Evolutionary conservation across 2,888 invertebrate species (phyloP).

Genomic region (Sinelater perroti): DNA sequence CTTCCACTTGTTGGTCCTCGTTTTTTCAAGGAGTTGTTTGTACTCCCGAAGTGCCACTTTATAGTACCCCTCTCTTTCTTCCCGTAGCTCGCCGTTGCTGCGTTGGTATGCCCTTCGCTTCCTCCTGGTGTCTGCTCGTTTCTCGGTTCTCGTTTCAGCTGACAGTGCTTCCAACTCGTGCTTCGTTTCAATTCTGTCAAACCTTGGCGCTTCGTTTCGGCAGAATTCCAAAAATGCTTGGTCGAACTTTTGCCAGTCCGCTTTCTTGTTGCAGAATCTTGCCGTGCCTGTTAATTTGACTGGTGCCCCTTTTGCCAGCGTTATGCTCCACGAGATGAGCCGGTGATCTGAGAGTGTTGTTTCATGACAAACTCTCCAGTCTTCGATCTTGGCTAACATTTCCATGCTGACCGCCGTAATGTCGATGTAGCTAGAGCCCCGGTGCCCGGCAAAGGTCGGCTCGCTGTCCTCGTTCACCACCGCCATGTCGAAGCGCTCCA

Average conservation of each 20-base stretch:
- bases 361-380: too few relatives aligned
- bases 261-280: background rate
- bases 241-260: background rate
- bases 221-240: too few relatives aligned
- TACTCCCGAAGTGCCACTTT: background rate
- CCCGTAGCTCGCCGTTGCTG: background rate
- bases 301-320: background rate
- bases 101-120: too few relatives aligned
- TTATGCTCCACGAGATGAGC: background rate
- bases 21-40: background rate
- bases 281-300: too few relatives aligned
- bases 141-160: too few relatives aligned
- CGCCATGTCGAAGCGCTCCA: background rate
- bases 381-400: too few relatives aligned
- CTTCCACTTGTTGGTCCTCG: too few relatives aligned
- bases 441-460: background rate
- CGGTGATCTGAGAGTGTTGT: conserved; percentile 1
- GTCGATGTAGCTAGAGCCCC: background rate
- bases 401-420: background rate
- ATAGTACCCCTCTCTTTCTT: background rate
- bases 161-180: too few relatives aligned
- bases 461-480: background rate
- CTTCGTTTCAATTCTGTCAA: too few relatives aligned
- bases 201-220: too few relatives aligned
- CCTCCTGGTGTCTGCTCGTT: too few relatives aligned